Evolutionary conservation across 2,888 invertebrate genomes (phyloP).

Genomic region (Thecophora atra): DNA sequence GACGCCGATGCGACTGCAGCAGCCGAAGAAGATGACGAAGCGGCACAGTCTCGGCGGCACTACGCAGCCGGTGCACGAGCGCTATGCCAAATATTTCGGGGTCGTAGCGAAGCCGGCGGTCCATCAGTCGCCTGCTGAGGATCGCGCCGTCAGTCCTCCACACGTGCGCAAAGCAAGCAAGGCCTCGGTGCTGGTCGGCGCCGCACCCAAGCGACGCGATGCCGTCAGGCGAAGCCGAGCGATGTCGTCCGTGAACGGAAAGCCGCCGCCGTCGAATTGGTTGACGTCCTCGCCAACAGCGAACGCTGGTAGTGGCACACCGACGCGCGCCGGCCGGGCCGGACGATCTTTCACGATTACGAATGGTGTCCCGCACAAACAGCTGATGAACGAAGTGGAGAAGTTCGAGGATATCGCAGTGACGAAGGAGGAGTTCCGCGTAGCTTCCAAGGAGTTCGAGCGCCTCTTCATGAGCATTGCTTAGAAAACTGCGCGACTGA

Average conservation of each 20-base stretch:
- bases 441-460: constrained; percentile 57
- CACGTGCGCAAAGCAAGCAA: no score
- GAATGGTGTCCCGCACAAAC: constrained; percentile 37
- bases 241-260: constrained; percentile 50
- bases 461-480: constrained; percentile 58
- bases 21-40: constrained; percentile 26
- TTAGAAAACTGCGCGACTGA: constrained; percentile 40
- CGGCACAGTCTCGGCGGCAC: constrained; percentile 41
- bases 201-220: constrained; percentile 54
- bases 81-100: constrained; percentile 62
- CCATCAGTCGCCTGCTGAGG: neutral
- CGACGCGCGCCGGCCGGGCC: constrained; percentile 42
- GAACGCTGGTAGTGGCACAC: constrained; percentile 34
- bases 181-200: no score
- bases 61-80: constrained; percentile 50
- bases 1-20: neutral
- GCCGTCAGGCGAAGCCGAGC: constrained; percentile 55
- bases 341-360: constrained; percentile 49
- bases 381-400: constrained; percentile 44
- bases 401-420: constrained; percentile 60
- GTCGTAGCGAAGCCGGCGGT: constrained; percentile 32
- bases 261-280: constrained; percentile 31
- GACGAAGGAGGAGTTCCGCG: constrained; percentile 58
- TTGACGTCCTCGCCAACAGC: constrained; percentile 15
- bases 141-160: no score